phyloP scores from a whole-genome alignment of 2,113 vertebrate genomes.

The Chascanopsetta lugubris region DNA sequence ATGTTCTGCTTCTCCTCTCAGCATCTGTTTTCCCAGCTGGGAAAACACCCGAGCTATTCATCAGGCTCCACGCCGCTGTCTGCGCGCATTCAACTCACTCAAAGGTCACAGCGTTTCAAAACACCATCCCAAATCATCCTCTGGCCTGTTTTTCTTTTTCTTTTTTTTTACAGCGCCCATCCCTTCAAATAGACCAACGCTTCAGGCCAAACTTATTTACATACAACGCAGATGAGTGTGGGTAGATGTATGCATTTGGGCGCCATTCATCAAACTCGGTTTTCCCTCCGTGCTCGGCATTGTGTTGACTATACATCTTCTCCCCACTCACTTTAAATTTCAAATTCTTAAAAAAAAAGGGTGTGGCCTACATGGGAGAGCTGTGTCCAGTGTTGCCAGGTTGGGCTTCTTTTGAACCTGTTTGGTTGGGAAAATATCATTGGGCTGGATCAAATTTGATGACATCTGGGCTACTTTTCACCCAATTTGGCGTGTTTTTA shows the following conservation, averaged over 20 bases:
- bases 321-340: conserved; percentile 19
- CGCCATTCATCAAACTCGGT: conserved; percentile 66
- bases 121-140: conserved; percentile 74
- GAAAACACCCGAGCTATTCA: conserved; percentile 78
- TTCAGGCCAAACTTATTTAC: conserved; percentile 70
- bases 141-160: conserved; percentile 68
- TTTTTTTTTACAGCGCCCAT: conserved; percentile 40
- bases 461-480: no score
- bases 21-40: conserved; percentile 83
- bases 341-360: conserved; percentile 4
- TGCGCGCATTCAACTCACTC: conserved; percentile 77
- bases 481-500: no score
- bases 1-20: conserved; percentile 63
- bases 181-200: conserved; percentile 59
- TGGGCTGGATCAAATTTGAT: no score
- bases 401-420: no score
- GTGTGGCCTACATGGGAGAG: conserved; percentile 8
- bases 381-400: background rate
- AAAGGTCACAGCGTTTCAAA: conserved; percentile 79
- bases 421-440: no score
- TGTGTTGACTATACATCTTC: conserved; percentile 40
- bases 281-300: conserved; percentile 41
- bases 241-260: conserved; percentile 48
- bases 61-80: conserved; percentile 72
- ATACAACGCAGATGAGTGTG: conserved; percentile 51